Evolutionary conservation across 2,113 vertebrate genomes (phyloP), one percentile per base, ranked within the genome.

Genomic region (Cinclus cinclus): DNA sequence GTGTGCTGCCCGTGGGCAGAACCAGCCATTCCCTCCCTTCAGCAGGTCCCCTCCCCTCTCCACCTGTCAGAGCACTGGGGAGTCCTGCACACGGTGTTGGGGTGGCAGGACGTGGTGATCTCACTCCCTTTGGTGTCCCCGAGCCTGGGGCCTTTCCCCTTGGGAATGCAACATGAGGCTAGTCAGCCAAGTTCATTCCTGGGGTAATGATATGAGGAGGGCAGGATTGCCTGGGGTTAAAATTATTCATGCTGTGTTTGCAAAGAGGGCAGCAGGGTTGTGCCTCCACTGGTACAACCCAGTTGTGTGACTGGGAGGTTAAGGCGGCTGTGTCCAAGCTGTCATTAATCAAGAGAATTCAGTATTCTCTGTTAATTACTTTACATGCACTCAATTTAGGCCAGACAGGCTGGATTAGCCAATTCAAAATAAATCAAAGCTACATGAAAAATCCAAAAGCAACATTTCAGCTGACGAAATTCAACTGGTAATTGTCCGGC

Each of bases 361-460:
- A 7, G 88, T 87, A 52, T 87, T 96, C 91, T 92, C 86, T 77
- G 47, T 87, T 95, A 96, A 96, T 93, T 92, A 83, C 88, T 86
- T 90, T 18, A 41, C 0, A 1, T 49, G 64, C 88, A 84, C 83
- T 96, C 93, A 75, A 11, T 83, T 74, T 90, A 92, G 80, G 88
- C 71, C 60, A 88, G 73, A 76, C 85, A 60, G 71, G 41, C 83
- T 62, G 64, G 58, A 79, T 93, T 90, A 95, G 79, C n/a, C 76
- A 81, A 60, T 75, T 83, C 88, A 81, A 90, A 96, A 96, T 97
- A 95, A 97, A 96, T 97, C 95, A 96, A 93, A 97, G 88, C 90
- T 94, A 75, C 86, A 37, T 82, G 74, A 93, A 87, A 95, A 84
- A 95, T 92, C 90, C 62, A 62, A 94, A 90, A 95, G 86, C 64